These are phyloP conservation scores for Brachionichthys hirsutus DNA, from an alignment of 2,113 vertebrate species.

Conservation along the genomic window DNA sequence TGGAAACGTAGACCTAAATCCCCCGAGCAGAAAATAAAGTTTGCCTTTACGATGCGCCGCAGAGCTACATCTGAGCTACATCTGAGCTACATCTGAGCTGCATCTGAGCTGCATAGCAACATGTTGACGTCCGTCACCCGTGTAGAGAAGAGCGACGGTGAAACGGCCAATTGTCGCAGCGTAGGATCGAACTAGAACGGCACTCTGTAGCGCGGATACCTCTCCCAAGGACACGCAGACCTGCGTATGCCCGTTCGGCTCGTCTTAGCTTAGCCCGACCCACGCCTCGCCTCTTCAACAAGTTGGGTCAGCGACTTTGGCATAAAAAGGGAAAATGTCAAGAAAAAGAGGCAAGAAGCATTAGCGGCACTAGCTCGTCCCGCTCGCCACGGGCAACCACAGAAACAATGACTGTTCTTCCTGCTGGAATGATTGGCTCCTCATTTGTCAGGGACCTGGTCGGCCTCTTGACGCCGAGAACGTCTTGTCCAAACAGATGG, in stretches of 20 bases:
- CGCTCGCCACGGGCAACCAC: constrained; percentile 25
- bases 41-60: too few species aligned
- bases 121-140: neutral
- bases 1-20: constrained; percentile 12
- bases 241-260: too few species aligned
- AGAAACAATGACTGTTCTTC: constrained; percentile 30
- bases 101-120: constrained; percentile 6
- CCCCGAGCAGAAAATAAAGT: neutral
- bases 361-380: constrained; percentile 22
- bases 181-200: neutral
- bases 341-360: constrained; percentile 60
- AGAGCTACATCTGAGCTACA: constrained; percentile 8
- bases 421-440: constrained; percentile 53
- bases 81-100: constrained; percentile 7
- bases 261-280: too few species aligned
- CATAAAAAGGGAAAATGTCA: too few species aligned
- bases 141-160: neutral
- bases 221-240: too few species aligned
- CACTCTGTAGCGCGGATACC: too few species aligned
- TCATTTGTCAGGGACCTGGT: constrained; percentile 47
- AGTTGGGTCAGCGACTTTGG: too few species aligned
- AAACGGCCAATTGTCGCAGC: neutral
- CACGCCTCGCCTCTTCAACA: too few species aligned
- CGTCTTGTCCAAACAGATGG: constrained; percentile 64
- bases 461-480: constrained; percentile 51